A percentile compares a stretch with the other conserved stretches of the same genome.
phyloP scores from a whole-genome alignment of 2,888 invertebrate species.

The Torymus aiolomorphi region DNA sequence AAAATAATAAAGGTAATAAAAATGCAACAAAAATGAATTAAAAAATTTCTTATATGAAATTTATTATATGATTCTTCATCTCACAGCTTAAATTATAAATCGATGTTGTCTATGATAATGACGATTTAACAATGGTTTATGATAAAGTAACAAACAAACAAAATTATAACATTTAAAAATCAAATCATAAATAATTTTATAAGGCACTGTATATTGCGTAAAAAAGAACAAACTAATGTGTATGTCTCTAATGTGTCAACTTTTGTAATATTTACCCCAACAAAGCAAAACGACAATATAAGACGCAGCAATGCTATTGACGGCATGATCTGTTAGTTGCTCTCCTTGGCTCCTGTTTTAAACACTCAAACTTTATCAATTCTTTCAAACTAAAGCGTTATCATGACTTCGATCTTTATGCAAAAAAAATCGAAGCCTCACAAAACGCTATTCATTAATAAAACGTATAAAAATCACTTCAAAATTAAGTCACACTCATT shows the following conservation, averaged over 20 bases:
- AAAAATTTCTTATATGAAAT: slow-evolving; percentile 14
- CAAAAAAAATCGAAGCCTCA: slow-evolving; percentile 25
- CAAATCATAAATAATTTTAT: slow-evolving; percentile 23
- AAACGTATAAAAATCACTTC: slow-evolving; percentile 38
- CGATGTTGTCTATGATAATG: slow-evolving; percentile 10
- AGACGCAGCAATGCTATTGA: slow-evolving; percentile 74
- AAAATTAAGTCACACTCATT: slow-evolving; percentile 37
- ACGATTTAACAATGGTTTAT: slow-evolving; percentile 14
- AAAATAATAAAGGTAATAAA: slow-evolving; percentile 36
- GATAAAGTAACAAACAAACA: slow-evolving; percentile 20
- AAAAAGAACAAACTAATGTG: slow-evolving; percentile 20
- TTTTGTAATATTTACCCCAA: slow-evolving; percentile 74
- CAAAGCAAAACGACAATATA: slow-evolving; percentile 74
- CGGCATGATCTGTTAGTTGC: slow-evolving; percentile 74
- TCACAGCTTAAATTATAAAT: slow-evolving; percentile 31
- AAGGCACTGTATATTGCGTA: slow-evolving; percentile 17
- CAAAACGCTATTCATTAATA: slow-evolving; percentile 23
- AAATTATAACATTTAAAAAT: slow-evolving; percentile 30
- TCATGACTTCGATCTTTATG: slow-evolving; percentile 21
- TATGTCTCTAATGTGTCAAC: slow-evolving; percentile 28
- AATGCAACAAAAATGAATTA: slow-evolving; percentile 17
- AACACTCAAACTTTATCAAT: slow-evolving; percentile 72
- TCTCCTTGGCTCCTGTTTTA: slow-evolving; percentile 74
- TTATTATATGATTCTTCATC: slow-evolving; percentile 36
- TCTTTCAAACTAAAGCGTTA: slow-evolving; percentile 41